Evolutionary conservation across 1,140 invertebrate genomes (phyloP).

Genomic region (Hyphantria cunea): DNA sequence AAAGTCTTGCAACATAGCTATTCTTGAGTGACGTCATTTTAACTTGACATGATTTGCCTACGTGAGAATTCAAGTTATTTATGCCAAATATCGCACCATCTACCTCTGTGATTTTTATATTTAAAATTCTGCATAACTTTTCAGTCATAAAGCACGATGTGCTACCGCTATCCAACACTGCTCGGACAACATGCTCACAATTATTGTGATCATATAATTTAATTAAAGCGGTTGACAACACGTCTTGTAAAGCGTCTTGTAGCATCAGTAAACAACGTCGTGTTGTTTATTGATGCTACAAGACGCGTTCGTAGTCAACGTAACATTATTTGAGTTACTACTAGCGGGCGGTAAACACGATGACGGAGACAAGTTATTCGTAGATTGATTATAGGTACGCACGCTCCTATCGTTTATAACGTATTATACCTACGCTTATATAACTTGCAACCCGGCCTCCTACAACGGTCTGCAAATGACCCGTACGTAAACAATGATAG

Average conservation of each 20-base stretch:
- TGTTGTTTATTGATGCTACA: too few relatives aligned
- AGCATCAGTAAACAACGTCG: conserved; percentile 13
- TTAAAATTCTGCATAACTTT: neutral
- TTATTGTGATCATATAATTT: conserved; percentile 33
- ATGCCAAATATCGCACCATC: neutral
- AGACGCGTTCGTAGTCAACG: too few relatives aligned
- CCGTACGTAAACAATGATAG: conserved; percentile 37
- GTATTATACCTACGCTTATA: conserved; percentile 31
- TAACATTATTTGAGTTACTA: too few relatives aligned
- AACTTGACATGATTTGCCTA: conserved; percentile 3
- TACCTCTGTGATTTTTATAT: neutral
- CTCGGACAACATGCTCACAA: conserved; percentile 26
- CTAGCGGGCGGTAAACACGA: too few relatives aligned
- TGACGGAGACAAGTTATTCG: too few relatives aligned
- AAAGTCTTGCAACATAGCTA: conserved; percentile 10
- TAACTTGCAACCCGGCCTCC: conserved; percentile 32
- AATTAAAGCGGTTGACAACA: conserved; percentile 38
- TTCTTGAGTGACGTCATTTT: conserved; percentile 3
- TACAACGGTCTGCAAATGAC: conserved; percentile 36
- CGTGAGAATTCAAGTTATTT: neutral
- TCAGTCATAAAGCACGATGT: conserved; percentile 27
- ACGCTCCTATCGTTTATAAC: neutral
- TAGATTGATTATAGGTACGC: neutral
- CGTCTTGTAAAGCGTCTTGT: too few relatives aligned
- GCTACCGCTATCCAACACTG: conserved; percentile 33